A percentile compares a stretch with the other conserved stretches of the same genome.
phyloP scores from a whole-genome alignment of 1,140 invertebrate species.

The Dinoponera quadriceps region DNA sequence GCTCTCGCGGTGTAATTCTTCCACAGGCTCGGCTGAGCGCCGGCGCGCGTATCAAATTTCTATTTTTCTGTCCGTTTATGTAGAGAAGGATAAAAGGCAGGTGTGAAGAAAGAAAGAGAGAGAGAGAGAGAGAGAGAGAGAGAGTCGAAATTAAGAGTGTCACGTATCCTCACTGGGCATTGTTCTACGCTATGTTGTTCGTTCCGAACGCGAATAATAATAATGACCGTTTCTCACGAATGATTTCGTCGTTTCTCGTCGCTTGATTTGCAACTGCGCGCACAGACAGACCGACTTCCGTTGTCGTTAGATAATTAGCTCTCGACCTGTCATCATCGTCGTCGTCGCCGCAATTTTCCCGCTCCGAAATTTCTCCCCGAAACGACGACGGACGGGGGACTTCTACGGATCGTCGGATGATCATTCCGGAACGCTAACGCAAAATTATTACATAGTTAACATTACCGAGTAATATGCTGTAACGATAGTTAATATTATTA shows the following conservation, averaged over 20 bases:
- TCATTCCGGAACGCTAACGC: slow-evolving; percentile 32
- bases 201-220: slow-evolving; percentile 57
- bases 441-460: slow-evolving; percentile 35
- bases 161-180: slow-evolving; percentile 72
- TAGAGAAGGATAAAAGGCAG: slow-evolving; percentile 42
- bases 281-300: slow-evolving; percentile 5
- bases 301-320: slow-evolving; percentile 37
- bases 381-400: background rate
- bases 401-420: slow-evolving; percentile 13
- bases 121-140: slow-evolving; percentile 23
- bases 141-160: slow-evolving; percentile 62
- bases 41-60: slow-evolving; percentile 50
- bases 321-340: slow-evolving; percentile 9
- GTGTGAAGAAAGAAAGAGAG: background rate
- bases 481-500: slow-evolving; percentile 33
- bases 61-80: slow-evolving; percentile 77
- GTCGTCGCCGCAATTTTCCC: background rate
- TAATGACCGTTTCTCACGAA: slow-evolving; percentile 60
- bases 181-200: slow-evolving; percentile 63
- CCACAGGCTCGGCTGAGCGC: slow-evolving; percentile 15
- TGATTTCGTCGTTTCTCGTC: slow-evolving; percentile 3
- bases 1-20: slow-evolving; percentile 29
- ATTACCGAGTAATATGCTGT: slow-evolving; percentile 14
- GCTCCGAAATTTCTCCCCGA: slow-evolving; percentile 23
- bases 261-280: slow-evolving; percentile 24